Base-by-base conservation (phyloP, 64 coral and sea anemone species). In the Stylophora pistillata region DNA sequence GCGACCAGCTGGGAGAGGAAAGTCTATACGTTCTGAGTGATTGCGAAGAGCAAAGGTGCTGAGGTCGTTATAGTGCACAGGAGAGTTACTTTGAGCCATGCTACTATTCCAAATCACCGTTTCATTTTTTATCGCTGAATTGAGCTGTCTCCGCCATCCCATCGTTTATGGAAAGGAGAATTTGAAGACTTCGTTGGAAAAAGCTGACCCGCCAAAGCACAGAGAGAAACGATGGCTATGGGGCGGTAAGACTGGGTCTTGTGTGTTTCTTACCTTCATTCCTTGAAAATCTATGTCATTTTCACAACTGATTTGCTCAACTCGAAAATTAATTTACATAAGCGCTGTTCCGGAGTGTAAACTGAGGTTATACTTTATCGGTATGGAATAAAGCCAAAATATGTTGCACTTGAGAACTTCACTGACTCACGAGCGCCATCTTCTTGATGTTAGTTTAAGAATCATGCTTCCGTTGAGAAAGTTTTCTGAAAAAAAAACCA, bases 151-250 rank as follows among this genome's bases (percentile, higher is more conserved):
- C 69, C 61, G 62, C 66, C 58, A 69, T 18, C 9, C 62, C 9
- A 2, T 84, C 69, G 80, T 70, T 41, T 65, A 20, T 68, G 80
- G 32, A 84, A 37, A 53, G 47, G 61, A 31, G 10, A 26, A 70
- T 70, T 68, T 34, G 12, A 61, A 84, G n/a, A 47, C 69, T 37
- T 53, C 33, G 25, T n/a, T 34, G 32, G 47, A 29, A 53, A 70
- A 53, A 5, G 37, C 47, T 27, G 61, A 53, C 27, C 13, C 53
- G 1, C 29, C 47, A 47, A 32, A 41, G 20, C 80, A 84, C 21
- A 63, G 80, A 69, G 15, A 33, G 16, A 84, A 70, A 37, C 27
- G 80, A 27, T 84, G 61, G 61, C 62, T 84, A 27, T 84, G 80
- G 80, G 31, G 31, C 3, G 80, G 80, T 84, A 69, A 84, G 80